A percentile compares a stretch with the other conserved stretches of the same genome.
phyloP scores from a whole-genome alignment of 1,140 invertebrate genomes.

The Apolygus lucorum region DNA sequence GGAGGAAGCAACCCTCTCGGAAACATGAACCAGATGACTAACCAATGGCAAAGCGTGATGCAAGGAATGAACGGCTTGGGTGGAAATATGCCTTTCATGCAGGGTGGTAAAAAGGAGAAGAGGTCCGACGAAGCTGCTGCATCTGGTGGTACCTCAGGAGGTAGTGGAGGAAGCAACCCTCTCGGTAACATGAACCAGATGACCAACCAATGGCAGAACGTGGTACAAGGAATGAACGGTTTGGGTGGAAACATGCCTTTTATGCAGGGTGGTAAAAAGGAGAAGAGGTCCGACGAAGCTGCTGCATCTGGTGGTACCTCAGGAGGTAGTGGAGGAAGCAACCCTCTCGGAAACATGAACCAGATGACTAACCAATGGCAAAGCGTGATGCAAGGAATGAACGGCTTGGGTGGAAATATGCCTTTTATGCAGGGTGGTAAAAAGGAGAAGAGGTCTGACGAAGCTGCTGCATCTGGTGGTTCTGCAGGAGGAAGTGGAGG shows the following conservation, averaged over 20 bases:
- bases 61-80: background rate
- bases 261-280: background rate
- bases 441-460: background rate
- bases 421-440: background rate
- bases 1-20: background rate
- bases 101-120: background rate
- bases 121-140: background rate
- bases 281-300: background rate
- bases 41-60: background rate
- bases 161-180: background rate
- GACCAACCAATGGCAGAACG: background rate
- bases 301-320: background rate
- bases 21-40: background rate
- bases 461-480: background rate
- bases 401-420: background rate
- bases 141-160: background rate
- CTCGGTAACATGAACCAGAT: constrained; percentile 4
- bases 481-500: background rate
- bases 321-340: background rate
- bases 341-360: background rate
- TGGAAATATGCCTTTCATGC: background rate
- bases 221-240: background rate
- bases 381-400: background rate
- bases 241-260: constrained; percentile 6
- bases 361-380: background rate